These are phyloP conservation scores for Bombyx mori DNA, from an alignment of 1,140 invertebrate genomes.

Conservation along the genomic window DNA sequence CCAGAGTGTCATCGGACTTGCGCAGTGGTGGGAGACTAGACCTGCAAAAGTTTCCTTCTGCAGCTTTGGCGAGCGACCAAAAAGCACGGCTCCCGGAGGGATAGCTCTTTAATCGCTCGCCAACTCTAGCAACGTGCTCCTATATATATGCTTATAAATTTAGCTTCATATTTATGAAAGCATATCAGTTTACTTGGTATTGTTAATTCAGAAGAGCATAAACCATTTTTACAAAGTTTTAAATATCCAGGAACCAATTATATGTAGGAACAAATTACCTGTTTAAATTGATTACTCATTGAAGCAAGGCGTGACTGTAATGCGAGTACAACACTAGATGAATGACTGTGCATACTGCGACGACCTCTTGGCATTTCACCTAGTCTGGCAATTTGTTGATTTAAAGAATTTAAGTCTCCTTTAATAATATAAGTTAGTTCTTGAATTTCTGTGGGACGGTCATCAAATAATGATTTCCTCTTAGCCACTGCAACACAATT, in stretches of 20 bases:
- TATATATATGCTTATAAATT: no score
- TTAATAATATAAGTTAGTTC: constrained; percentile 98
- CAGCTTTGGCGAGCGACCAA: no score
- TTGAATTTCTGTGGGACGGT: constrained; percentile 95
- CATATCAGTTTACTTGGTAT: background rate
- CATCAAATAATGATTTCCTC: constrained; percentile 97
- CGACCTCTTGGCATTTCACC: constrained; percentile 85
- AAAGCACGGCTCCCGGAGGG: no score
- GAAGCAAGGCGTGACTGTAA: constrained; percentile 95
- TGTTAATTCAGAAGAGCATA: background rate
- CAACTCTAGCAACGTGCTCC: no score
- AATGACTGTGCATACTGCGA: constrained; percentile 92
- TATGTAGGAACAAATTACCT: constrained; percentile 43
- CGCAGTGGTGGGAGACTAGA: no score
- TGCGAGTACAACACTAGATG: constrained; percentile 94
- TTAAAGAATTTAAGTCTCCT: constrained; percentile 93
- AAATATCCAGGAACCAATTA: background rate
- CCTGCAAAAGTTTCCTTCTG: no score
- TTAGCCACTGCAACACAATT: constrained; percentile 87
- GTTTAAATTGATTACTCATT: constrained; percentile 98
- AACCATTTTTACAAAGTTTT: background rate
- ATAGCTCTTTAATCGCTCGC: no score
- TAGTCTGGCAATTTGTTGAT: constrained; percentile 94
- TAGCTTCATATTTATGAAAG: no score
- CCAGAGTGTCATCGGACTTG: no score